phyloP scores from a whole-genome alignment of 1,140 invertebrate genomes.

The Atopsyche davidsoni region DNA sequence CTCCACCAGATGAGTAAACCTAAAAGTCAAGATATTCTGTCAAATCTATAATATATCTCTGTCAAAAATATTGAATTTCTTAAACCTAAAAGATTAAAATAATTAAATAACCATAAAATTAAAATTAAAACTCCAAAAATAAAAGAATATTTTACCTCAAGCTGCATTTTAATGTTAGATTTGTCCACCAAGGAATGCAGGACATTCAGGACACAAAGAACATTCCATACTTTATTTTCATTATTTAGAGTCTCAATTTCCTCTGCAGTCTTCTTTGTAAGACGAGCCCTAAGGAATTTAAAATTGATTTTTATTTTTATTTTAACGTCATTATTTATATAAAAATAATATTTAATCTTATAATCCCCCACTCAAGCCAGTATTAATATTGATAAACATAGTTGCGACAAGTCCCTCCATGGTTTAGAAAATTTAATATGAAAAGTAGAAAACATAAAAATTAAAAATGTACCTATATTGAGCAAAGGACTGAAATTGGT shows the following conservation, averaged over 20 bases:
- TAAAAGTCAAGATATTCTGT: no score
- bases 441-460: background rate
- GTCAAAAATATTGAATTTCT: no score
- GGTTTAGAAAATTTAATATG: no score
- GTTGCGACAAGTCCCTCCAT: no score
- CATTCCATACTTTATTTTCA: conserved; percentile 95
- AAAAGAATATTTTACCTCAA: conserved; percentile 68
- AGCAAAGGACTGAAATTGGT: conserved; percentile 95
- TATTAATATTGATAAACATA: no score
- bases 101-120: no score
- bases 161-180: conserved; percentile 95
- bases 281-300: conserved; percentile 58
- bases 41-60: no score
- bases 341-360: no score
- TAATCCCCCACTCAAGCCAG: no score
- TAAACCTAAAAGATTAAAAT: no score
- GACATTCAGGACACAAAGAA: conserved; percentile 96
- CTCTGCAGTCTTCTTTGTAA: conserved; percentile 75
- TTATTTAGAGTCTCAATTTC: conserved; percentile 77
- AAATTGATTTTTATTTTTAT: no score
- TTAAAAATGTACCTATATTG: conserved; percentile 62
- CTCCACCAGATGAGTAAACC: conserved; percentile 76
- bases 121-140: conserved; percentile 4
- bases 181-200: conserved; percentile 97
- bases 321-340: no score